A percentile compares a stretch with the other conserved stretches of the same genome.
phyloP scores from a whole-genome alignment of 2,797 vertebrate genomes.

The Aphelocoma californica region DNA sequence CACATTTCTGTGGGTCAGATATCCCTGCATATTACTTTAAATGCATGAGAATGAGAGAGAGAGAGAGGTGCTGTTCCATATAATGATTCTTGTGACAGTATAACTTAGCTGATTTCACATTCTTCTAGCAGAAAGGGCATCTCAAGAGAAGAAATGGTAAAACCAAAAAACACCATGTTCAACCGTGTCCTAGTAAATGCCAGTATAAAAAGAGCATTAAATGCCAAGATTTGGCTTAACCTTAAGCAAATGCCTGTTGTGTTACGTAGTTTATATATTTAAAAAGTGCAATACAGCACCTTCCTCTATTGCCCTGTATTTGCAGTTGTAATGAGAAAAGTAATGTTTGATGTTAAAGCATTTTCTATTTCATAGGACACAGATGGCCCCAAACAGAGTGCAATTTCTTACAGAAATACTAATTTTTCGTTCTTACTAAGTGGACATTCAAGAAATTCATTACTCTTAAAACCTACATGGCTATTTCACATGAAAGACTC shows the following conservation, averaged over 20 bases:
- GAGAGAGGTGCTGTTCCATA: background rate
- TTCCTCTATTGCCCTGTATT: background rate
- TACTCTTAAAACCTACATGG: background rate
- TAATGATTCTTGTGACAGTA: background rate
- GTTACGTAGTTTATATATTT: background rate
- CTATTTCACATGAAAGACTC: background rate
- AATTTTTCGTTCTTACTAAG: background rate
- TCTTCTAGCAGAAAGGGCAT: background rate
- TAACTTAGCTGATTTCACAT: background rate
- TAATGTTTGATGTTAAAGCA: background rate
- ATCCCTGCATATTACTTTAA: background rate
- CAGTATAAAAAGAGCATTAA: background rate
- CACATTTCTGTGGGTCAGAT: background rate
- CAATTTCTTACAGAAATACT: background rate
- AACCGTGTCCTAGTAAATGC: background rate
- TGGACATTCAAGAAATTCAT: background rate
- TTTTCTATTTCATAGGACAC: background rate
- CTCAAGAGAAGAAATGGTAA: background rate
- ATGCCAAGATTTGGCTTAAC: background rate
- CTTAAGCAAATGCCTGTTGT: background rate
- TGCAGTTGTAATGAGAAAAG: background rate
- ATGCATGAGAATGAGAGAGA: background rate
- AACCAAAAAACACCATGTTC: background rate
- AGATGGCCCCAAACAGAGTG: background rate
- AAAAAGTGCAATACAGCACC: accelerated